A percentile compares a stretch with the other conserved stretches of the same genome.
phyloP scores from a whole-genome alignment of 2,113 vertebrate genomes.

The Todiramphus saurophagus region DNA sequence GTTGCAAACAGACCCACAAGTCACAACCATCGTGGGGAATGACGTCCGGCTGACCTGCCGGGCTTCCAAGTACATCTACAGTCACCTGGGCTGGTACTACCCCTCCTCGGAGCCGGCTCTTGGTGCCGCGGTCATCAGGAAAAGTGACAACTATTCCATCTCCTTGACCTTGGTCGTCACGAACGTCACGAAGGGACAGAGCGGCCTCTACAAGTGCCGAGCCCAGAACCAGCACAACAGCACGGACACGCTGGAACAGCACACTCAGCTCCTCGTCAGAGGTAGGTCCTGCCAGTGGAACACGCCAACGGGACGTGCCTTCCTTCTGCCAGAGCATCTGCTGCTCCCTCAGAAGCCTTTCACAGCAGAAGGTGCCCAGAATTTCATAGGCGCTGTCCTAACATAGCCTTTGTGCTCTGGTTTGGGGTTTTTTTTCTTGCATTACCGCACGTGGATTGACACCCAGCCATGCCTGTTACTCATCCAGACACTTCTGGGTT shows the following conservation, averaged over 20 bases:
- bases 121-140: neutral
- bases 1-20: constrained; percentile 66
- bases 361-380: neutral
- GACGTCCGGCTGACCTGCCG: constrained; percentile 78
- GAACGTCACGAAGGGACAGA: constrained; percentile 77
- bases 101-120: constrained; percentile 63
- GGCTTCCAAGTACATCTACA: constrained; percentile 83
- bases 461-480: neutral
- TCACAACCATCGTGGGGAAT: constrained; percentile 73
- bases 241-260: constrained; percentile 55
- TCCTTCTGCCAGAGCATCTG: neutral
- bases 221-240: constrained; percentile 70
- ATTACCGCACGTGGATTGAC: neutral
- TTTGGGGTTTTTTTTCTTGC: fast-evolving
- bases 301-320: fast-evolving
- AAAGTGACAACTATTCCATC: constrained; percentile 73
- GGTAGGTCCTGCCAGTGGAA: constrained; percentile 53
- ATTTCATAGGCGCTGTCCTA: neutral
- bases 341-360: neutral
- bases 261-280: constrained; percentile 69
- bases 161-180: constrained; percentile 72
- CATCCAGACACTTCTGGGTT: neutral
- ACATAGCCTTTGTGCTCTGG: neutral
- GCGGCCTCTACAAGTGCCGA: constrained; percentile 77
- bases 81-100: constrained; percentile 78